Percentiles rank a stretch among this genome's conserved stretches.
Conservation (phyloP, 2,113 vertebrate genomes). For the Gobiocypris rarus region DNA sequence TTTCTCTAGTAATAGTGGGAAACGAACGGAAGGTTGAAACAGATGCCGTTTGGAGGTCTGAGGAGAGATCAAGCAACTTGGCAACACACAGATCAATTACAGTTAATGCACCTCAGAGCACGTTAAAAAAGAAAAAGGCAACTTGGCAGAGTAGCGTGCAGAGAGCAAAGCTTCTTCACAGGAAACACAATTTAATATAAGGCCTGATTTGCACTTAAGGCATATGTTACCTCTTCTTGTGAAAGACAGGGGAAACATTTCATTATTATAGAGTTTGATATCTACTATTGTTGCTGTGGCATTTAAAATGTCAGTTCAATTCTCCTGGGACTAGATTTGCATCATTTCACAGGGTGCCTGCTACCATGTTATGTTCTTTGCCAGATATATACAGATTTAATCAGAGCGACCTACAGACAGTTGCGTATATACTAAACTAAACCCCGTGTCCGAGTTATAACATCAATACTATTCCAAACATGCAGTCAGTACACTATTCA, state of each 20-base stretch:
- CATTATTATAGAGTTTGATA: constrained; percentile 33
- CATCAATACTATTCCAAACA: neutral
- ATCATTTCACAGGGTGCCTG: neutral
- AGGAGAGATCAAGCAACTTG: constrained; percentile 30
- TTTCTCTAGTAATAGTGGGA: constrained; percentile 26
- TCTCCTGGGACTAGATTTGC: neutral
- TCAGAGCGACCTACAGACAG: neutral
- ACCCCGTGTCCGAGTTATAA: neutral
- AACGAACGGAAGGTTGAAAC: constrained; percentile 13
- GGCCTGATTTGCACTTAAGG: constrained; percentile 16
- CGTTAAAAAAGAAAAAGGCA: constrained; percentile 17
- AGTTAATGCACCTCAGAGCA: constrained; percentile 40
- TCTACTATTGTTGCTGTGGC: constrained; percentile 30
- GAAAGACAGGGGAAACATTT: constrained; percentile 20
- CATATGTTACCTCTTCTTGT: constrained; percentile 1
- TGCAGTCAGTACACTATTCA: neutral
- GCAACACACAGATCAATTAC: constrained; percentile 30
- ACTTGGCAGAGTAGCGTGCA: constrained; percentile 2
- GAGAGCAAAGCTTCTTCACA: constrained; percentile 21
- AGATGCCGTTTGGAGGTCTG: constrained; percentile 30
- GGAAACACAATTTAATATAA: constrained; percentile 20
- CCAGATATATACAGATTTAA: neutral
- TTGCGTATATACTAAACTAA: neutral
- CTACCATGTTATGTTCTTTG: neutral
- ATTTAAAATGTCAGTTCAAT: constrained; percentile 19